These are phyloP conservation scores for Pandemis cinnamomeana DNA, from an alignment of 2,888 invertebrate genomes.

Conservation along the genomic window DNA sequence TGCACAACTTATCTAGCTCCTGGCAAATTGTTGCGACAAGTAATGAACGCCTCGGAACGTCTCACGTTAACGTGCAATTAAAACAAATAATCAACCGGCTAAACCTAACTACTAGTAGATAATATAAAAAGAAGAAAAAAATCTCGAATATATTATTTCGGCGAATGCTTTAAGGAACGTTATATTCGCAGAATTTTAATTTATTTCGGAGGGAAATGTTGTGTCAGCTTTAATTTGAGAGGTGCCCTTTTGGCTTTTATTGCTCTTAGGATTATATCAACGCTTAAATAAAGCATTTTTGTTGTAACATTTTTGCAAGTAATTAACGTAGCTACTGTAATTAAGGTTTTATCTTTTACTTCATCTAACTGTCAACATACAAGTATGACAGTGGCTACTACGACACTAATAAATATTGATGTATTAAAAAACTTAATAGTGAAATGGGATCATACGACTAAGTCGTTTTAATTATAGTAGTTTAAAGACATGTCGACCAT, in stretches of 20 bases:
- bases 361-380: no score
- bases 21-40: conserved; percentile 1
- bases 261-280: conserved; percentile 11
- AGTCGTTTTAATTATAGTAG: no score
- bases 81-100: not conserved
- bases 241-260: conserved; percentile 8
- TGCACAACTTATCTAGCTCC: conserved; percentile 8
- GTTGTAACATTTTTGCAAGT: not conserved
- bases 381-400: no score
- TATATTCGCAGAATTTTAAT: conserved; percentile 7
- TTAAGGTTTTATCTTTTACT: no score
- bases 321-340: not conserved
- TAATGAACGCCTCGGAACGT: conserved; percentile 9
- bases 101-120: not conserved
- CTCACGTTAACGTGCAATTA: conserved; percentile 15
- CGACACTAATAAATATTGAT: no score
- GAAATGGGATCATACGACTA: no score
- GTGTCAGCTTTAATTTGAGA: conserved; percentile 9
- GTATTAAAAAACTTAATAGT: no score
- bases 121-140: not conserved
- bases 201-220: conserved; percentile 3
- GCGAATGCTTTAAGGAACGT: not conserved
- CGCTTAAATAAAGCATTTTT: not conserved
- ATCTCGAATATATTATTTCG: not conserved
- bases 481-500: no score